These are phyloP conservation scores for Hydropotes inermis DNA, from an alignment of 2,113 vertebrate species.

Conservation along the genomic window DNA sequence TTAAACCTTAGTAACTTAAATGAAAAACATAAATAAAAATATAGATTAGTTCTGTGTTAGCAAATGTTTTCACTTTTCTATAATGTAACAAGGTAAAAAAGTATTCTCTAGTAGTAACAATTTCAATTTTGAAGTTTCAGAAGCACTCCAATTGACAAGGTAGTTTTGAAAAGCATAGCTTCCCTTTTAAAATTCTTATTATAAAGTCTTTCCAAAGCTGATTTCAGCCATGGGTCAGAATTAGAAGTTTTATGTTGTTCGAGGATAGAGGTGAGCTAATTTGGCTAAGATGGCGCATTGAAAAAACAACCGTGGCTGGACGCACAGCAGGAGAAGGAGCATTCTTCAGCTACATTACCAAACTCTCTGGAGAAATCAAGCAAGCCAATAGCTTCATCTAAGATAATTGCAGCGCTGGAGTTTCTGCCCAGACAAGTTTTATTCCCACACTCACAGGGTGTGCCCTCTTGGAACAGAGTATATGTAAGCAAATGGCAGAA, in stretches of 20 bases:
- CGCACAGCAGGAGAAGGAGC: neutral
- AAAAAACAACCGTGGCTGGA: constrained; percentile 26
- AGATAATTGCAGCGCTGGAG: constrained; percentile 54
- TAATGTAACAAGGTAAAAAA: neutral
- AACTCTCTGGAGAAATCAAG: constrained; percentile 59
- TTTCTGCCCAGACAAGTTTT: constrained; percentile 54
- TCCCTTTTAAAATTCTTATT: constrained; percentile 9
- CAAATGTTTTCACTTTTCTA: neutral
- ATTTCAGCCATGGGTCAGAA: constrained; percentile 35
- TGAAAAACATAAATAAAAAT: neutral
- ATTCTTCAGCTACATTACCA: neutral
- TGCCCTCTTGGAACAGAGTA: constrained; percentile 69
- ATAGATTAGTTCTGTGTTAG: neutral
- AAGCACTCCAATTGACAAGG: neutral
- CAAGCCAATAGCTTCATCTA: constrained; percentile 12
- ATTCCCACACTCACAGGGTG: constrained; percentile 77
- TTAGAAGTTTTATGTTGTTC: constrained; percentile 12
- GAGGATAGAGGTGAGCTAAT: constrained; percentile 56
- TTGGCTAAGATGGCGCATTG: neutral
- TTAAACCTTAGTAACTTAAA: neutral
- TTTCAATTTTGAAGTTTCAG: constrained; percentile 25
- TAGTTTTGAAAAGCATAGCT: neutral
- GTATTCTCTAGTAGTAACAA: neutral
- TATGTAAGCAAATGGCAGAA: constrained; percentile 73
- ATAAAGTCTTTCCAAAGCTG: constrained; percentile 20